Evolutionary conservation across 2,113 vertebrate genomes (phyloP).

Genomic region (Pseudorectes ferrugineus): DNA sequence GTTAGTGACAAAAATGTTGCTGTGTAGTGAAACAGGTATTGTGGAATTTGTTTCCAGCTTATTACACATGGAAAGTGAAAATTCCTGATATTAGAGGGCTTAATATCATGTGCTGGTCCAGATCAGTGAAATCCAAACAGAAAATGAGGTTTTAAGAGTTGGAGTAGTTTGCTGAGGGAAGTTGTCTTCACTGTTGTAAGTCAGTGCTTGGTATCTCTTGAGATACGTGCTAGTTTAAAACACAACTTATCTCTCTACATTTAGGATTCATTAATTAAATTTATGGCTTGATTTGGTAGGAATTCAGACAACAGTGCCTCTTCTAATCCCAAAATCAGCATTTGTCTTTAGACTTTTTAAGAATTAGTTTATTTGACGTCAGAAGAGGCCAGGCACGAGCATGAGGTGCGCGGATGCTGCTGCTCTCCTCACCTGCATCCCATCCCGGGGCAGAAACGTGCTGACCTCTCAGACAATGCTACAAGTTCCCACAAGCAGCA

Average conservation of each 20-base stretch:
- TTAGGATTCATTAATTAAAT: neutral
- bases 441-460: rapidly evolving
- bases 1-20: neutral
- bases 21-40: rapidly evolving
- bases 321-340: neutral
- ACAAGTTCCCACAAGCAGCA: neutral
- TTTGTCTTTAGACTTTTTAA: neutral
- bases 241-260: neutral
- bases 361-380: neutral
- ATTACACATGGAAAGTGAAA: neutral
- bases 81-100: neutral
- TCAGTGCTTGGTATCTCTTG: neutral
- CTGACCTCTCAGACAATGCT: neutral
- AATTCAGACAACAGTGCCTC: neutral
- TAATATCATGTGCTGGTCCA: neutral
- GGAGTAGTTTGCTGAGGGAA: neutral
- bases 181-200: neutral
- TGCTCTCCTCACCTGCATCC: neutral
- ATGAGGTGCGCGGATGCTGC: neutral
- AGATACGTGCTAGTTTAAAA: neutral
- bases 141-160: neutral
- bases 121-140: neutral
- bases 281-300: neutral
- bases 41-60: neutral
- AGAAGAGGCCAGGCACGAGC: neutral